Conservation (phyloP, 2,113 vertebrate species). For the Cyrtonyx montezumae region DNA sequence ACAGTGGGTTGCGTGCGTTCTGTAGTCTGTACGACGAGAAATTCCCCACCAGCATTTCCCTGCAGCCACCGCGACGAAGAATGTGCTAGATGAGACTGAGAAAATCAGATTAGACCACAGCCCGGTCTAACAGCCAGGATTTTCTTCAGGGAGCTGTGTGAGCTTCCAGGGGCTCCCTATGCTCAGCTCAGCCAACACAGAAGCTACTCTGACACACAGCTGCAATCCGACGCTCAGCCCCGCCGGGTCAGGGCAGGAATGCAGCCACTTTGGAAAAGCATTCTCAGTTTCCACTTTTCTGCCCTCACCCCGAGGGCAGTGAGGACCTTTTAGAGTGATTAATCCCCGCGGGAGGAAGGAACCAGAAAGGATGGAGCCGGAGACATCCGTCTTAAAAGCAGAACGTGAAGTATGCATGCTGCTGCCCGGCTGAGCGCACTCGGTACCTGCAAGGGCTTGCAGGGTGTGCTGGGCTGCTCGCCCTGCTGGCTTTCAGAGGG, state of each 20-base stretch:
- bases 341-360: slow-evolving; percentile 19
- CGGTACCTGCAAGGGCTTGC: slow-evolving; percentile 24
- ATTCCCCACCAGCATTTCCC: not conserved
- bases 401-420: not conserved
- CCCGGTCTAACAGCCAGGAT: not conserved
- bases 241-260: slow-evolving; percentile 23
- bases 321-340: slow-evolving; percentile 26
- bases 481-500: not conserved
- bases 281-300: slow-evolving; percentile 42
- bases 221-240: slow-evolving; percentile 48
- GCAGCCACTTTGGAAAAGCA: not conserved
- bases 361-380: not conserved
- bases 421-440: not conserved
- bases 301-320: not conserved
- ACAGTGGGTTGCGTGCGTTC: not conserved
- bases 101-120: not conserved
- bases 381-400: not conserved
- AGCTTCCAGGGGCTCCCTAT: not conserved
- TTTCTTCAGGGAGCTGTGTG: not conserved
- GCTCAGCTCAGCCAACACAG: not conserved
- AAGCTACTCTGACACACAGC: not conserved
- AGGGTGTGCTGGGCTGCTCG: not conserved
- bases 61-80: not conserved
- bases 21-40: not conserved
- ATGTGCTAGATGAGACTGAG: not conserved